Evolutionary conservation across 2,113 vertebrate genomes (phyloP).

Genomic region (Jaculus jaculus): DNA sequence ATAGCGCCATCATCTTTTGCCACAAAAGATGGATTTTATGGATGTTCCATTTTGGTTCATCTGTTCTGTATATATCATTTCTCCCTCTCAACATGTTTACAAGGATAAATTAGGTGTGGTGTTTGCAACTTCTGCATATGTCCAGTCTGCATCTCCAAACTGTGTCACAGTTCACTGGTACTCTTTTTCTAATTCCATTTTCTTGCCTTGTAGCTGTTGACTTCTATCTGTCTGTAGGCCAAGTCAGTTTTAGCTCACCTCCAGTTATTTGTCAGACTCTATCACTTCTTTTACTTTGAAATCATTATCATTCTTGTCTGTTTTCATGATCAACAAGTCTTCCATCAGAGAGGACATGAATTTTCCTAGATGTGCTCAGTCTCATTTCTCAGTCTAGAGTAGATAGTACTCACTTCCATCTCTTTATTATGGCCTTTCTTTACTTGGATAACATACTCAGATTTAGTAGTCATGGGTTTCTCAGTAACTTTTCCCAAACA

Average conservation of each 20-base stretch:
- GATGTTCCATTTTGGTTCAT: background rate
- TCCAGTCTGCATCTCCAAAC: background rate
- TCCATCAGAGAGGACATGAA: too few species aligned
- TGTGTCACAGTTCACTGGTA: too few species aligned
- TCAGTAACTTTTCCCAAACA: background rate
- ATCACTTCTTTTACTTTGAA: background rate
- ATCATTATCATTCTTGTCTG: background rate
- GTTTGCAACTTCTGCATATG: background rate
- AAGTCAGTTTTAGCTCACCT: background rate
- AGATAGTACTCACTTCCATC: too few species aligned
- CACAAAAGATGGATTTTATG: background rate
- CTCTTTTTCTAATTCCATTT: background rate
- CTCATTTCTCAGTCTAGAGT: too few species aligned
- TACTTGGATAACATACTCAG: too few species aligned
- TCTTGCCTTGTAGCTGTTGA: rapidly evolving
- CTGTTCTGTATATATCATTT: background rate
- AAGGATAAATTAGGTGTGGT: background rate
- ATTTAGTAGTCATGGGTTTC: background rate
- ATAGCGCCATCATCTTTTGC: background rate
- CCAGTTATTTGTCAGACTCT: too few species aligned
- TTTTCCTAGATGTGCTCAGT: too few species aligned
- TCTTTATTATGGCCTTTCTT: too few species aligned
- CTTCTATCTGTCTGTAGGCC: background rate
- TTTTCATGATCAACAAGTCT: too few species aligned
- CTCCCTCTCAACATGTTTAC: background rate